phyloP scores from a whole-genome alignment of 2,888 invertebrate genomes.

The Brenthis hecate region DNA sequence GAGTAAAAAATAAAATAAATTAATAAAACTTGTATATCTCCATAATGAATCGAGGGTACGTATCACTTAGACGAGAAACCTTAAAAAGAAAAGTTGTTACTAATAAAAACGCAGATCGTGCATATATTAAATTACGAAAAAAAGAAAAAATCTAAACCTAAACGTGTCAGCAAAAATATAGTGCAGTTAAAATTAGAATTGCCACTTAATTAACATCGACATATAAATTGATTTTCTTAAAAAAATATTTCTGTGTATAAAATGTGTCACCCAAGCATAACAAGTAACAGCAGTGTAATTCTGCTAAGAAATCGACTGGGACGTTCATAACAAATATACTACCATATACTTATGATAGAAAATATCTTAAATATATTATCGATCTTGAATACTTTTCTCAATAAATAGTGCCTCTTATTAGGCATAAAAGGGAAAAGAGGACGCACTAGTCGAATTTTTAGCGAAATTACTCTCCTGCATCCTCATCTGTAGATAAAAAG shows the following conservation, averaged over 20 bases:
- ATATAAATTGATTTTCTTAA: conserved; percentile 77
- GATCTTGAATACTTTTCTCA: conserved; percentile 21
- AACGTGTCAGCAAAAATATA: conserved; percentile 81
- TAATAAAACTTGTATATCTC: conserved; percentile 60
- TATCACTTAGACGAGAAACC: conserved; percentile 56
- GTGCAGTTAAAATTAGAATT: conserved; percentile 79
- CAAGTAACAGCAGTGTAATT: conserved; percentile 61
- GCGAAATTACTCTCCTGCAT: conserved; percentile 58
- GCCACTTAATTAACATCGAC: conserved; percentile 79
- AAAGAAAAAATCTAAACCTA: conserved; percentile 69
- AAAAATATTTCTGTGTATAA: conserved; percentile 82
- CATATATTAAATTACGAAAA: conserved; percentile 78
- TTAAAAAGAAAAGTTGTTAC: conserved; percentile 64
- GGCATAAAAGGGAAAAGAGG: conserved; percentile 25
- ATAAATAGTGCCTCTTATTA: conserved; percentile 29
- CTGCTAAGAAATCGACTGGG: conserved; percentile 50
- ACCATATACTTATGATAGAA: conserved; percentile 21
- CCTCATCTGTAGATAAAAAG: conserved; percentile 75
- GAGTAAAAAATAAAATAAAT: conserved; percentile 54
- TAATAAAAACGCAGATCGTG: conserved; percentile 81
- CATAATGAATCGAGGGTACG: conserved; percentile 50
- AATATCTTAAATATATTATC: conserved; percentile 25
- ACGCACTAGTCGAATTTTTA: conserved; percentile 42
- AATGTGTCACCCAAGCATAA: conserved; percentile 78
- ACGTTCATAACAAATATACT: conserved; percentile 29